Evolutionary conservation across 2,113 vertebrate species (phyloP).

Genomic region (Arenaria interpres): DNA sequence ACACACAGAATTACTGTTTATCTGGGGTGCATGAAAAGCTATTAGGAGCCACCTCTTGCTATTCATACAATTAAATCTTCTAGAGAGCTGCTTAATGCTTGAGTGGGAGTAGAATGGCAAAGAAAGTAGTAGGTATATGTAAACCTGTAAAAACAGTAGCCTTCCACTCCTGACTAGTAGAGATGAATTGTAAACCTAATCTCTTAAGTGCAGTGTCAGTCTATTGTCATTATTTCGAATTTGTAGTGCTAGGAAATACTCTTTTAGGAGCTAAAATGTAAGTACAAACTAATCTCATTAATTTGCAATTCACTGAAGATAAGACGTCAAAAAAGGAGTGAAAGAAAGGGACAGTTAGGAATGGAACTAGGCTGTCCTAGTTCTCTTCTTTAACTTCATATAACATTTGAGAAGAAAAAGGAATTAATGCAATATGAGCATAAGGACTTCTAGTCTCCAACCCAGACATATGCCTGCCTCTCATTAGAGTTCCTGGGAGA

Average conservation of each 20-base stretch:
- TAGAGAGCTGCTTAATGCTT: not conserved
- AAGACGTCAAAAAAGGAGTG: rapidly evolving
- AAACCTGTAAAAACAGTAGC: not conserved
- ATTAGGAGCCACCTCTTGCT: not conserved
- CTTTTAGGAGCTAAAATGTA: not conserved
- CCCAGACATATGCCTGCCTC: conserved; percentile 26
- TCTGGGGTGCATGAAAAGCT: not conserved
- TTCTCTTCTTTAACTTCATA: not conserved
- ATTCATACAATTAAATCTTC: not conserved
- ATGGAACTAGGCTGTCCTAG: not conserved
- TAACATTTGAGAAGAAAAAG: not conserved
- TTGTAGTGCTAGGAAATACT: not conserved
- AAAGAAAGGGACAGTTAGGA: not conserved
- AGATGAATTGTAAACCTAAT: not conserved
- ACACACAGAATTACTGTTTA: no score
- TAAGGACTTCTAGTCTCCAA: not conserved
- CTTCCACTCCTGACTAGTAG: rapidly evolving
- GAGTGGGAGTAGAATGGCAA: not conserved
- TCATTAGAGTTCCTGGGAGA: conserved; percentile 46
- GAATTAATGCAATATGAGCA: not conserved
- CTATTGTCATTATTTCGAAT: not conserved
- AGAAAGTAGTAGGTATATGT: not conserved
- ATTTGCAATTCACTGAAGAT: not conserved
- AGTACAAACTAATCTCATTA: not conserved
- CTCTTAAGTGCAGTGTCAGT: not conserved